Evolutionary conservation across 2,797 vertebrate species (phyloP).

Genomic region (Bucorvus abyssinicus): DNA sequence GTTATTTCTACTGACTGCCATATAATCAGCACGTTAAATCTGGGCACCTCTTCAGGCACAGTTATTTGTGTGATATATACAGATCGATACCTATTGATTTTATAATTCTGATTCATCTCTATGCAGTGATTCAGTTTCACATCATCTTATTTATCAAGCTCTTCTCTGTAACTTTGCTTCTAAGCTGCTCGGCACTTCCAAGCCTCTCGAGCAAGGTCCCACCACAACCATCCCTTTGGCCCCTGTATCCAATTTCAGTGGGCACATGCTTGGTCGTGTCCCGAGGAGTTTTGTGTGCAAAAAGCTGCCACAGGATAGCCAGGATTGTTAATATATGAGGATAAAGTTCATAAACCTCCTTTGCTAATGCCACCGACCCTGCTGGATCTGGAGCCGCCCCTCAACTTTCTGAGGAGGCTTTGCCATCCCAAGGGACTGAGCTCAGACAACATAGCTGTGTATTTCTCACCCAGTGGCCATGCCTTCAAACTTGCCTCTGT

Average conservation of each 20-base stretch:
- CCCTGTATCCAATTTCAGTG: neutral
- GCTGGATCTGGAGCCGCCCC: neutral
- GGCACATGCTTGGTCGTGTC: rapidly evolving
- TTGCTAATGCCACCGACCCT: rapidly evolving
- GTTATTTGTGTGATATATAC: slow-evolving; percentile 70
- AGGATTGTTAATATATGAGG: neutral
- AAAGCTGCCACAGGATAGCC: neutral
- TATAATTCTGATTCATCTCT: slow-evolving; percentile 70
- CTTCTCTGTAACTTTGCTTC: neutral
- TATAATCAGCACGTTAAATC: slow-evolving; percentile 63
- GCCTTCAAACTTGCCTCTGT: neutral
- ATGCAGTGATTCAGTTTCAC: slow-evolving; percentile 34
- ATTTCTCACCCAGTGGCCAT: neutral
- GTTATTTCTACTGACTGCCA: slow-evolving; percentile 36
- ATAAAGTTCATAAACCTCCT: neutral
- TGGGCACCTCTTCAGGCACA: slow-evolving; percentile 52
- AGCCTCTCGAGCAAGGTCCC: neutral
- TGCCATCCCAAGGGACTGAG: neutral
- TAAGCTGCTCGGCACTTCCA: neutral
- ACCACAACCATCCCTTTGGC: neutral
- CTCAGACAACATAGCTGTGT: rapidly evolving
- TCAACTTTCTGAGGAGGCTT: neutral
- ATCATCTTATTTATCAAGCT: slow-evolving; percentile 60
- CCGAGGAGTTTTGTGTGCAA: neutral
- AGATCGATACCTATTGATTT: slow-evolving; percentile 70